Evolutionary conservation across 2,888 invertebrate species (phyloP), one percentile per base, ranked within the genome.

Genomic region (Ischnura elegans): DNA sequence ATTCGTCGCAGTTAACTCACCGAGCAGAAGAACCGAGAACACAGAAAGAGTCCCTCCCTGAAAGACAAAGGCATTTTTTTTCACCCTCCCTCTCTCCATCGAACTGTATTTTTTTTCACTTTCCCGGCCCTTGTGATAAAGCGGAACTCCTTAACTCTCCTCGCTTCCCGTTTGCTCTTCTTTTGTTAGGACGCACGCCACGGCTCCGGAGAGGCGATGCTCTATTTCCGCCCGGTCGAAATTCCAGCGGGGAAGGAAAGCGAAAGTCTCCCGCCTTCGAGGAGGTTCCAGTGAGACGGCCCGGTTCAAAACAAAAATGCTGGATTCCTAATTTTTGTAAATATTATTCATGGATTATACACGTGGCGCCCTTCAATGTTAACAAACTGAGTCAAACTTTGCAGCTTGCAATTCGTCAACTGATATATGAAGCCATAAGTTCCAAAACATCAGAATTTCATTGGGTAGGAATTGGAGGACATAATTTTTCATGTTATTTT

Each of bases 111-210:
- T 51, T 51, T 51, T 25, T 25, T 25, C 61, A 61, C 61, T 29
- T 25, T 76, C 66, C 66, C 36, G 8, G 8, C 76, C 36, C 36
- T 61, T 61, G 61, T 61, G 76, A 76, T 76, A 76, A 51, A 76
- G 36, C 76, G 76, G 76, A 76, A 76, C 76, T 10, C 76, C 13
- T 13, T 19, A 1, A 3, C 13, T 13, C 76, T 76, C 76, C 76
- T n/a, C n/a, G n/a, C 36, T 76, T 36, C 76, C 29, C 76, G 3
- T n/a, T 21, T 29, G 29, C 6, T n/a, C 66, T n/a, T 0, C 76
- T 36, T 61, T 76, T 76, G 76, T 76, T 76, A 6, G 76, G 36
- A 36, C 76, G 76, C 76, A 76, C 76, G 76, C 76, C 76, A 76
- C 76, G 76, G 76, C 36, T 76, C 76, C 51, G 51, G 16, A 25